Conservation (phyloP, 2,888 invertebrate species). For the Himalopsyche anomala region DNA sequence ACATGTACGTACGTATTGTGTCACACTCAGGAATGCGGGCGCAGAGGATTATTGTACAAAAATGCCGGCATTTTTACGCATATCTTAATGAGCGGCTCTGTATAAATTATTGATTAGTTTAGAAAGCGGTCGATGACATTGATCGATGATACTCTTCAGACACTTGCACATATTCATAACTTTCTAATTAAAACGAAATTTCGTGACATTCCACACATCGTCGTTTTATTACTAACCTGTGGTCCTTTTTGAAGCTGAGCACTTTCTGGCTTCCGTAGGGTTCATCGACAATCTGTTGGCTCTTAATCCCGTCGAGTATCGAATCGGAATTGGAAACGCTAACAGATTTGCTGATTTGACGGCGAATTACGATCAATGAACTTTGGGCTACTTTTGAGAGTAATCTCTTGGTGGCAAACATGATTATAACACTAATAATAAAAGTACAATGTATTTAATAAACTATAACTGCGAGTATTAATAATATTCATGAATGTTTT, state of each 20-base stretch:
- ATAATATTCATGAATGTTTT: slow-evolving; percentile 20
- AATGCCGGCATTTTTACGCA: background rate
- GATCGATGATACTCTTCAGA: background rate
- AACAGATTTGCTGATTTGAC: slow-evolving; percentile 79
- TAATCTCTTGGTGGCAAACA: slow-evolving; percentile 74
- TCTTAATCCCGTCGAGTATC: slow-evolving; percentile 73
- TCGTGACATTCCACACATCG: background rate
- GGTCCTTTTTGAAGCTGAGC: slow-evolving; percentile 77
- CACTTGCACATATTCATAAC: slow-evolving; percentile 2
- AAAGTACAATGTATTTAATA: background rate
- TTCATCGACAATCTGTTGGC: slow-evolving; percentile 69
- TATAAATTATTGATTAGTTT: slow-evolving; percentile 12
- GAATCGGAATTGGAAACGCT: slow-evolving; percentile 79
- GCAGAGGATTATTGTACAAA: background rate
- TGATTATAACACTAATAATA: slow-evolving; percentile 63
- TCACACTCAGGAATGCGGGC: background rate
- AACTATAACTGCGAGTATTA: background rate
- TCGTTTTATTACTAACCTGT: slow-evolving; percentile 75
- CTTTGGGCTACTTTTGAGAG: slow-evolving; percentile 72
- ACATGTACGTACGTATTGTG: background rate
- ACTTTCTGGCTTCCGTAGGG: slow-evolving; percentile 72
- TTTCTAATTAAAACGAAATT: background rate
- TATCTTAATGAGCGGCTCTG: background rate
- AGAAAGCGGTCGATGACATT: slow-evolving; percentile 25
- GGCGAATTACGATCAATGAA: slow-evolving; percentile 74